Evolutionary conservation across 2,888 invertebrate genomes (phyloP).

Genomic region (Furcula furcula): DNA sequence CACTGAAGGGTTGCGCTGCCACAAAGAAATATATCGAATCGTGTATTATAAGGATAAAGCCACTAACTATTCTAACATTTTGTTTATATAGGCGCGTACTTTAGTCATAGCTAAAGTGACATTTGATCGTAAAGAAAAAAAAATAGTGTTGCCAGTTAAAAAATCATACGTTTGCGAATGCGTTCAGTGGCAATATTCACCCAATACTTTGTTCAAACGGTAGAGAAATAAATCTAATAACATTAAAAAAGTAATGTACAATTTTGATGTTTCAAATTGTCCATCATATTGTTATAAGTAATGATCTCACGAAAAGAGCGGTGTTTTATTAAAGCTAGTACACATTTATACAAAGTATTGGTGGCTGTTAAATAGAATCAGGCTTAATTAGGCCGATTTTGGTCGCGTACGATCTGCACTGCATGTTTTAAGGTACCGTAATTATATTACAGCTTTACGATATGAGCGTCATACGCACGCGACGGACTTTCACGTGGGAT

Average conservation of each 20-base stretch:
- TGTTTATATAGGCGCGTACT: conserved; percentile 28
- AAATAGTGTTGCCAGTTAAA: conserved; percentile 39
- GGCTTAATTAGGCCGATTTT: too few relatives aligned
- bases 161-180: too few relatives aligned
- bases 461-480: too few relatives aligned
- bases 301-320: conserved; percentile 39
- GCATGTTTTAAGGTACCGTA: too few relatives aligned
- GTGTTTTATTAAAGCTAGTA: conserved; percentile 10
- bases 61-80: conserved; percentile 22
- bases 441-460: too few relatives aligned
- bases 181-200: conserved; percentile 29
- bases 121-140: conserved; percentile 27
- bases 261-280: conserved; percentile 46
- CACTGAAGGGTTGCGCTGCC: conserved; percentile 29
- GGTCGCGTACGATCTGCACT: too few relatives aligned
- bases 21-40: conserved; percentile 8
- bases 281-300: conserved; percentile 43
- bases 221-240: conserved; percentile 14
- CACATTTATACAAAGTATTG: conserved; percentile 50
- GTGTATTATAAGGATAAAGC: too few relatives aligned
- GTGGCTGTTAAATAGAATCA: too few relatives aligned
- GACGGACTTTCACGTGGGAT: too few relatives aligned
- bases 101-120: conserved; percentile 18
- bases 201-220: conserved; percentile 56
- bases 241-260: conserved; percentile 28